phyloP scores from a whole-genome alignment of 2,797 vertebrate genomes.

The Nyctalus aviator region DNA sequence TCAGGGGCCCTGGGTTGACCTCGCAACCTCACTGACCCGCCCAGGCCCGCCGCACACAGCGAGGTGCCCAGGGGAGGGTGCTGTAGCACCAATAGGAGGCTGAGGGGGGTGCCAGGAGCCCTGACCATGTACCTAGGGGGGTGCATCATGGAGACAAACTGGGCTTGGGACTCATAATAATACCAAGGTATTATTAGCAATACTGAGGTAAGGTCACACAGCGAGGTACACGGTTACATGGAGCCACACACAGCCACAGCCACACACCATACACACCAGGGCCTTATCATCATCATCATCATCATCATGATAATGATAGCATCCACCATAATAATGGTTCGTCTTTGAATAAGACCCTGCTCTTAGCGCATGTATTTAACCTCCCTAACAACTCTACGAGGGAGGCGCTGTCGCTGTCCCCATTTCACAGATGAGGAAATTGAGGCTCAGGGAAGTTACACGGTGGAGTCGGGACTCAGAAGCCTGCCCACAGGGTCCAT shows the following conservation, averaged over 20 bases:
- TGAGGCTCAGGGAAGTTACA: slow-evolving; percentile 59
- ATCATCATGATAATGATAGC: neutral
- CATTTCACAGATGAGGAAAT: slow-evolving; percentile 66
- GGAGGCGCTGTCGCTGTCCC: slow-evolving; percentile 38
- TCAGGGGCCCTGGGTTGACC: neutral
- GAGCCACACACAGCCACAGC: neutral
- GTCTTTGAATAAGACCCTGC: neutral
- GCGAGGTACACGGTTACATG: neutral
- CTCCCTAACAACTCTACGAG: neutral
- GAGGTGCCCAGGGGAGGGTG: neutral
- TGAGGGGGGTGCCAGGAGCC: neutral
- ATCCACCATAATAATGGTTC: slow-evolving; percentile 20
- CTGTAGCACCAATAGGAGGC: neutral
- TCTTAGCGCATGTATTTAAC: slow-evolving; percentile 32
- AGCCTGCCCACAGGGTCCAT: neutral
- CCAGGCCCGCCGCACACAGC: neutral
- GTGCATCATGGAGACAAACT: neutral
- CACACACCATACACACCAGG: neutral
- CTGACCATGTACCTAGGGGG: neutral
- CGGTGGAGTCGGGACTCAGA: slow-evolving; percentile 46
- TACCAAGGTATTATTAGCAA: neutral
- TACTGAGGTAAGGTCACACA: neutral
- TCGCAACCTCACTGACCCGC: neutral
- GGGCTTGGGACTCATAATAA: neutral
- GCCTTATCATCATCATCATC: neutral